Percentiles rank a stretch among this genome's conserved stretches.
These are phyloP conservation scores for Rapana venosa DNA, from an alignment of 2,888 invertebrate genomes.

Conservation along the genomic window DNA sequence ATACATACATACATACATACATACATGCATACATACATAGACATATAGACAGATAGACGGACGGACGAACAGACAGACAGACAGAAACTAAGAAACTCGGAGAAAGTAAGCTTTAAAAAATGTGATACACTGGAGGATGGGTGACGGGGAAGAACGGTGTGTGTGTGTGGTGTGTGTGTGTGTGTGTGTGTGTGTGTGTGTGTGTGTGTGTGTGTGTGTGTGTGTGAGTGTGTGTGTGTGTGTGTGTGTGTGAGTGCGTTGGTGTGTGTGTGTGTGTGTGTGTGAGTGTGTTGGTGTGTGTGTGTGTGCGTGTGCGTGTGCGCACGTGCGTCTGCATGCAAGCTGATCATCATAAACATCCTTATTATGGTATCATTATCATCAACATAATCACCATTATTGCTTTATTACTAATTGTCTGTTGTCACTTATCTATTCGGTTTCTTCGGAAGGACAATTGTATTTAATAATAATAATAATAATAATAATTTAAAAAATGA, in stretches of 20 bases:
- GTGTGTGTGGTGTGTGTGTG: conserved; percentile 3
- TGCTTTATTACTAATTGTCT: too few species aligned
- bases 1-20: not conserved
- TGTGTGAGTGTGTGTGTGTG: not conserved
- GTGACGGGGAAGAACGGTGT: not conserved
- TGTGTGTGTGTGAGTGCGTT: not conserved
- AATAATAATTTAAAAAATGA: too few species aligned
- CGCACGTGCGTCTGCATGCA: not conserved
- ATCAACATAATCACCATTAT: too few species aligned
- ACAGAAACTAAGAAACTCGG: not conserved
- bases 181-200: conserved; percentile 18
- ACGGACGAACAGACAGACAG: too few species aligned
- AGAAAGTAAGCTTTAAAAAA: not conserved
- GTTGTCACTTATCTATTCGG: too few species aligned
- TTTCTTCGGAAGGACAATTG: too few species aligned
- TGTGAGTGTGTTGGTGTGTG: not conserved
- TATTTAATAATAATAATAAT: too few species aligned
- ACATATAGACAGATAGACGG: too few species aligned
- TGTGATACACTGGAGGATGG: not conserved
- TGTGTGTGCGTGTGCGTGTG: not conserved
- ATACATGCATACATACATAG: not conserved
- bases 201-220: not conserved
- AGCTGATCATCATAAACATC: not conserved
- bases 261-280: not conserved
- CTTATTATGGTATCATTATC: not conserved